phyloP scores from a whole-genome alignment of 2,113 vertebrate genomes.

The Eidolon helvum region DNA sequence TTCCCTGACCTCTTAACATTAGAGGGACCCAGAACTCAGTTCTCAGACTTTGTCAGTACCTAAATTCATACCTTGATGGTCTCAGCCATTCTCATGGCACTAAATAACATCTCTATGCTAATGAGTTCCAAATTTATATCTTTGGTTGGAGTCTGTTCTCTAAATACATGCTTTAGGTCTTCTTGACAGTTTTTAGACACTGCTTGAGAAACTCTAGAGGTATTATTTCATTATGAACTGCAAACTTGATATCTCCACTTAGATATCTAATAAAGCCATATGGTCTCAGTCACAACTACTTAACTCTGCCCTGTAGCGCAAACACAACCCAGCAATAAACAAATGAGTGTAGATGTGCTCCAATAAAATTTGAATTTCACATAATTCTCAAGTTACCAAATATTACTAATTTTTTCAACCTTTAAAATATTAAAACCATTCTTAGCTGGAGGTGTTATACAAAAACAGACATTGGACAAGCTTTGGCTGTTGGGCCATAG shows the following conservation, averaged over 20 bases:
- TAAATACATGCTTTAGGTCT: neutral
- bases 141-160: neutral
- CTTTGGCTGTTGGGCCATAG: neutral
- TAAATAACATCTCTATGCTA: neutral
- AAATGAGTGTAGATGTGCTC: neutral
- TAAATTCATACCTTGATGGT: neutral
- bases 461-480: neutral
- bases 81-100: neutral
- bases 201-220: neutral
- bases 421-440: neutral
- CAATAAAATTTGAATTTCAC: neutral
- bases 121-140: neutral
- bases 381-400: neutral
- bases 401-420: neutral
- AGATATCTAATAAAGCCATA: neutral
- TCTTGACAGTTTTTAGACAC: neutral
- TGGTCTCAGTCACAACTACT: neutral
- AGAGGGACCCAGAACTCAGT: neutral
- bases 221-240: neutral
- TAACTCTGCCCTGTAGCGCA: neutral
- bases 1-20: neutral
- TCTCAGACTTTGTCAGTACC: neutral
- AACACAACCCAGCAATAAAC: neutral
- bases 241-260: neutral
- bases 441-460: neutral